phyloP scores from a whole-genome alignment of 2,113 vertebrate genomes.

The Carassius auratus region DNA sequence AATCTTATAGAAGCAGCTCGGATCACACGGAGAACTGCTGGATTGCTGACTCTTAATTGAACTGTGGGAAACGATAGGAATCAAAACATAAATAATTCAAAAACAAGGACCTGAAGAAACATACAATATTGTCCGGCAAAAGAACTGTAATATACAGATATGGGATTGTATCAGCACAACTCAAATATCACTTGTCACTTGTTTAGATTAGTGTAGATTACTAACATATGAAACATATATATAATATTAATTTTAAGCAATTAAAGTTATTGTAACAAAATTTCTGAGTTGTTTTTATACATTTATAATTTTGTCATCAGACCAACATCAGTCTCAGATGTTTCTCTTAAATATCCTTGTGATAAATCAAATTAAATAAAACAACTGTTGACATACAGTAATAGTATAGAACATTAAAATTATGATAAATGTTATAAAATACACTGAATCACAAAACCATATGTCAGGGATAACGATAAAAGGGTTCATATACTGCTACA shows the following conservation, averaged over 20 bases:
- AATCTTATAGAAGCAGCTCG: not conserved
- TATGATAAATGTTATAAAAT: not conserved
- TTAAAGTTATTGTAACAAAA: too few species aligned
- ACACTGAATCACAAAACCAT: not conserved
- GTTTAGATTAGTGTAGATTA: too few species aligned
- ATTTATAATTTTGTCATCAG: not conserved
- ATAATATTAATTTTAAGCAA: too few species aligned
- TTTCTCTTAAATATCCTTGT: not conserved
- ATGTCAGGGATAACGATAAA: not conserved
- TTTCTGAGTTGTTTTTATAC: not conserved
- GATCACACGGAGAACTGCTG: not conserved
- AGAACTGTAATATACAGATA: not conserved
- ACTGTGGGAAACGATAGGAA: not conserved
- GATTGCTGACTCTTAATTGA: not conserved
- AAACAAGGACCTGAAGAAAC: not conserved
- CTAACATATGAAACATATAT: too few species aligned
- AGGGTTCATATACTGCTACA: not conserved
- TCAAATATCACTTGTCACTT: not conserved
- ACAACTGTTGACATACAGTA: not conserved
- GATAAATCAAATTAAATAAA: not conserved
- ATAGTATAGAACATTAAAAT: not conserved
- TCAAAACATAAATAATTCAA: not conserved
- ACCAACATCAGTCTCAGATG: not conserved
- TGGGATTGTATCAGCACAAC: not conserved
- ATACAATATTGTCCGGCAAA: not conserved